Evolutionary conservation across 2,113 vertebrate species (phyloP), one percentile per base, ranked within the genome.

Genomic region (Pluvialis apricaria): DNA sequence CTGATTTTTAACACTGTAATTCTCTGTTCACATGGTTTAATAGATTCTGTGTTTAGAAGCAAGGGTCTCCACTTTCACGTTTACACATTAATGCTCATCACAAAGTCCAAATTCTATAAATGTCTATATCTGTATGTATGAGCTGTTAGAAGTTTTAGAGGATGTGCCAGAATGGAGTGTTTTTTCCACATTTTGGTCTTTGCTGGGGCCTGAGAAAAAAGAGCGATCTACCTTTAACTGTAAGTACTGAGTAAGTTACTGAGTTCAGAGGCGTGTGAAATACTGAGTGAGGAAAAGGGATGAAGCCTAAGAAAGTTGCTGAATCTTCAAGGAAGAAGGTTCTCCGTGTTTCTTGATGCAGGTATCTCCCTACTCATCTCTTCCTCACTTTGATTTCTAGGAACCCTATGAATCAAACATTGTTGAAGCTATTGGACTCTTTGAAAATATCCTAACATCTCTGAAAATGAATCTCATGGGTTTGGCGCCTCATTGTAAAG

Each of bases 401-500:
- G 6, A 13, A 49, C 19, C 13, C 8, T 83, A 38, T 24, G 72
- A 57, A 82, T 65, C 70, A 79, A 79, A 52, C 8, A 18, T 45
- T 52, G 14, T 65, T 62, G 38, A 79, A 89, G 20, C 11, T 69
- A 21, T 32, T 40, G 31, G 36, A 14, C 6, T 80, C 34, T 81
- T 52, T 79, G 42, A 89, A 79, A 84, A 65, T 61, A 64, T 6
- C 22, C 12, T 25, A 32, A 49, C 20, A 34, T 3, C 34, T 81
- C 60, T 78, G 61, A 82, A 93, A 91, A 72, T 82, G 0, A 70
- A 36, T 84, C n/a, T 65, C 0, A 0, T 7, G 19, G 15, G 12
- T 28, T 66, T 80, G 11, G 15, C 20, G 3, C 18, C 31, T 60
- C 15, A 34, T 88, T 91, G 86, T 88, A 57, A 57, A 68, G 38